These are phyloP conservation scores for Mesoclemmys tuberculata DNA, from an alignment of 2,113 vertebrate genomes.

Conservation along the genomic window DNA sequence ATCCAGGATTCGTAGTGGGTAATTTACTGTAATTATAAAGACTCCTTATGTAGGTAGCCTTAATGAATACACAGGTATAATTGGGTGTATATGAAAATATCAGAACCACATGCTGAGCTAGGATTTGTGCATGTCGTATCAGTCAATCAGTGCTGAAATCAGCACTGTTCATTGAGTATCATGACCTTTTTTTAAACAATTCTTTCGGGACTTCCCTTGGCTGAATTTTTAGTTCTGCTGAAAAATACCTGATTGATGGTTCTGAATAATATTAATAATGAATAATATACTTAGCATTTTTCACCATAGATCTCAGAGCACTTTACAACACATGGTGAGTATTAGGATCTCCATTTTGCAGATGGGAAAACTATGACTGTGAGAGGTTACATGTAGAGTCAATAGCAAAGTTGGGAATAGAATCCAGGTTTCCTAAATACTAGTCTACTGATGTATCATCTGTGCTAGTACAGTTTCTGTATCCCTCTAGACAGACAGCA, in stretches of 20 bases:
- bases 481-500: rapidly evolving
- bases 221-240: background rate
- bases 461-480: rapidly evolving
- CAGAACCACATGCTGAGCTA: background rate
- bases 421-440: background rate
- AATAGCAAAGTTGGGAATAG: rapidly evolving
- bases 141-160: background rate
- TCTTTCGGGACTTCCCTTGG: background rate
- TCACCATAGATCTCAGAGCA: rapidly evolving
- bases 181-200: background rate
- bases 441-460: background rate
- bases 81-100: background rate
- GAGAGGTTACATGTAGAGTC: background rate
- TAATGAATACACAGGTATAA: slow-evolving; percentile 14
- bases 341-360: background rate
- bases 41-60: slow-evolving; percentile 3
- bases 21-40: slow-evolving; percentile 30
- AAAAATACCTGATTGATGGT: background rate
- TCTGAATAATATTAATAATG: background rate
- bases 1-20: background rate
- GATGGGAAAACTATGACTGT: background rate
- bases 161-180: background rate
- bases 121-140: background rate
- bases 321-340: background rate
- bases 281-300: background rate